phyloP scores from a whole-genome alignment of 2,888 invertebrate species.

The Macrosoma leucophasiata region DNA sequence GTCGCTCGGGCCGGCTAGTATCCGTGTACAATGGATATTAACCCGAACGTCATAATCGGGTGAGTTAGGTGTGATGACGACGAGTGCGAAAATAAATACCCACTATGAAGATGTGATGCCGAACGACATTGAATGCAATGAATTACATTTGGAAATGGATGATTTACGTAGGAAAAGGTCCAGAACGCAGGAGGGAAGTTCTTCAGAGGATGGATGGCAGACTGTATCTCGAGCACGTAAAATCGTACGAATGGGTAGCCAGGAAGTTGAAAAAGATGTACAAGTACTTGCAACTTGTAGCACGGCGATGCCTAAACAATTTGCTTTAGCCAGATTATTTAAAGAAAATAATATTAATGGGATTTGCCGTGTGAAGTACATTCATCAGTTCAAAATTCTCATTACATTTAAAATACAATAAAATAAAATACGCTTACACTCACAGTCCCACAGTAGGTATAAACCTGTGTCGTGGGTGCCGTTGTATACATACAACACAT shows the following conservation, averaged over 20 bases:
- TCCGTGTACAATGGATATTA: too few species aligned
- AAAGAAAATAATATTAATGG: constrained; percentile 12
- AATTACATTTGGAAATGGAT: neutral
- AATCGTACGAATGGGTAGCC: neutral
- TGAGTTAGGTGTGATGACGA: too few species aligned
- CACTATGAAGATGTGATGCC: too few species aligned
- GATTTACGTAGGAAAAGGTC: neutral
- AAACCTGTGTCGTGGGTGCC: too few species aligned
- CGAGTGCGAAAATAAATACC: too few species aligned
- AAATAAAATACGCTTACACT: too few species aligned
- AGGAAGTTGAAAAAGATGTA: neutral
- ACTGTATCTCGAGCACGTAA: constrained; percentile 1
- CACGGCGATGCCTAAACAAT: constrained; percentile 13
- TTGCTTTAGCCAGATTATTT: constrained; percentile 20
- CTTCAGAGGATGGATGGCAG: constrained; percentile 3
- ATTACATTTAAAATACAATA: too few species aligned
- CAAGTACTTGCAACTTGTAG: neutral
- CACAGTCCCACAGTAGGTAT: too few species aligned
- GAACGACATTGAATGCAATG: too few species aligned
- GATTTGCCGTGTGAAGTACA: constrained; percentile 14
- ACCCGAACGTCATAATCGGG: too few species aligned
- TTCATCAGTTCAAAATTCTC: constrained; percentile 15
- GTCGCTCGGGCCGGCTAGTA: too few species aligned
- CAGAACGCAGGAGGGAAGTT: neutral
- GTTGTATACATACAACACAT: too few species aligned